Conservation (phyloP, 2,797 vertebrate genomes). For the Acrossocheilus fasciatus region DNA sequence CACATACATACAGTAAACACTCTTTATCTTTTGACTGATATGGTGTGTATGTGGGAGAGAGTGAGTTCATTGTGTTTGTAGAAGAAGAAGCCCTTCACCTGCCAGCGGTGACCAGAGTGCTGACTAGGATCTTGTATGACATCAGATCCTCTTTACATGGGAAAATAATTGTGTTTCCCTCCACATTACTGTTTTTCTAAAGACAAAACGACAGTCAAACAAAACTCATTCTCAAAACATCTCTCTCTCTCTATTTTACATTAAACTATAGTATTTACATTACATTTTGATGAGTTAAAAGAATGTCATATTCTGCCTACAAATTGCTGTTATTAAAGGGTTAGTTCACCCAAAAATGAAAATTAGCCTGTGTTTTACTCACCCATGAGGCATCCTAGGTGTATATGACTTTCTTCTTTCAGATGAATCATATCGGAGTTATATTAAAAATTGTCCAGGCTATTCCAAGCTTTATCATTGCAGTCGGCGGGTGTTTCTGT, state of each 20-base stretch:
- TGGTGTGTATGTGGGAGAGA: background rate
- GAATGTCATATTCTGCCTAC: background rate
- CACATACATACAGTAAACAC: background rate
- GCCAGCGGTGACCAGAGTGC: constrained; percentile 90
- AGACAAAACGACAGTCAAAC: constrained; percentile 24
- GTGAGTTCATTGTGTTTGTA: background rate
- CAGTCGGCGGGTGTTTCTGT: too few species aligned
- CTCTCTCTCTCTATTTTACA: too few species aligned
- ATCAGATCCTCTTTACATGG: constrained; percentile 81
- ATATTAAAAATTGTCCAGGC: too few species aligned
- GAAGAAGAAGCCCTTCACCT: constrained; percentile 78
- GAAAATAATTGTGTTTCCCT: constrained; percentile 72
- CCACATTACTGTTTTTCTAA: constrained; percentile 89
- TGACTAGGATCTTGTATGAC: constrained; percentile 84
- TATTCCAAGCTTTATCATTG: too few species aligned
- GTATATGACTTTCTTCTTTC: too few species aligned
- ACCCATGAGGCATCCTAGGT: too few species aligned
- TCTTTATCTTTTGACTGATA: background rate
- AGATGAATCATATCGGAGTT: too few species aligned
- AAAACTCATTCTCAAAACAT: background rate
- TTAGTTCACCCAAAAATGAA: too few species aligned
- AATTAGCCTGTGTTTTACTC: too few species aligned
- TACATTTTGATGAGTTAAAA: background rate
- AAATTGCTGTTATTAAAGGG: background rate
- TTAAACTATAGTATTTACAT: background rate